A percentile compares a stretch with the other conserved stretches of the same genome.
Evolutionary conservation across 2,888 invertebrate species (phyloP).

Genomic region (Nematopogon swammerdamellus): DNA sequence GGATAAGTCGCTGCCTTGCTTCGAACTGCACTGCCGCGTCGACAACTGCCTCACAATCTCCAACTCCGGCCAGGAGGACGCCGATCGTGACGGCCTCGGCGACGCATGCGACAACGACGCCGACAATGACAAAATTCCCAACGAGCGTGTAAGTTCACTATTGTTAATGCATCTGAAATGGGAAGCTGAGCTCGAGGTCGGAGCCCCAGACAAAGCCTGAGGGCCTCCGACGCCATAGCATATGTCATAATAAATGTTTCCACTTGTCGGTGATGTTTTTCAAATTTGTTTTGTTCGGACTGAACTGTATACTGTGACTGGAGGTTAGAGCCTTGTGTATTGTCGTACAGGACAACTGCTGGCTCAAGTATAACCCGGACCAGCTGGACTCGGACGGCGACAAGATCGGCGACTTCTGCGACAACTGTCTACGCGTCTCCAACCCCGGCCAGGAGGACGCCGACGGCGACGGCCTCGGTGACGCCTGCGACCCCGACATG

Average conservation of each 20-base stretch:
- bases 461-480: slow-evolving; percentile 79
- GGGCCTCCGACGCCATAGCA: too few relatives aligned
- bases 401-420: slow-evolving; percentile 80
- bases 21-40: slow-evolving; percentile 75
- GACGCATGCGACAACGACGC: slow-evolving; percentile 90
- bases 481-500: slow-evolving; percentile 86
- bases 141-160: too few relatives aligned
- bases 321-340: too few relatives aligned
- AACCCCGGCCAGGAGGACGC: slow-evolving; percentile 88
- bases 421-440: slow-evolving; percentile 82
- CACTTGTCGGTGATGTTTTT: too few relatives aligned
- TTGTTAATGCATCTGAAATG: too few relatives aligned
- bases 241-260: too few relatives aligned
- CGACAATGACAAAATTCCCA: too few relatives aligned
- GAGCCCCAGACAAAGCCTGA: too few relatives aligned
- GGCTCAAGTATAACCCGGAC: slow-evolving; percentile 73
- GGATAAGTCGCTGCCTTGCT: slow-evolving; percentile 75
- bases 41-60: slow-evolving; percentile 87
- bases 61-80: slow-evolving; percentile 85
- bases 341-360: slow-evolving; percentile 77
- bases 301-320: too few relatives aligned
- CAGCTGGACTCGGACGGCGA: slow-evolving; percentile 81
- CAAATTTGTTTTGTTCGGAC: too few relatives aligned
- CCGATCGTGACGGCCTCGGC: slow-evolving; percentile 78
- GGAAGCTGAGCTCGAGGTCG: too few relatives aligned